Percentiles rank a stretch among this genome's conserved stretches.
These are phyloP conservation scores for Tinamus guttatus DNA, from an alignment of 2,113 vertebrate species.

Conservation along the genomic window DNA sequence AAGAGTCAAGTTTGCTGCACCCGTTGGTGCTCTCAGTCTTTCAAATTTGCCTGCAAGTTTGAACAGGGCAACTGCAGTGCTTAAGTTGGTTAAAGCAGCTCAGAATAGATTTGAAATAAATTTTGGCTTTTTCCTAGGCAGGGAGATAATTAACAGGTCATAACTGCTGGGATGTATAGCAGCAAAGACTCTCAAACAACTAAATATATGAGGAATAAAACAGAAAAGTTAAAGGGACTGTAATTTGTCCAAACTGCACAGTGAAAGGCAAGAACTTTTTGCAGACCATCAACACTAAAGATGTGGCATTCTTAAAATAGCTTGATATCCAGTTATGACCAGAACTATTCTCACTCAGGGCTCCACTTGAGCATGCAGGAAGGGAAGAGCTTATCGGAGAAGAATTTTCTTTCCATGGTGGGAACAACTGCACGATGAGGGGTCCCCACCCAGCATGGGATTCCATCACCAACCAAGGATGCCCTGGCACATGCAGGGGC, in stretches of 20 bases:
- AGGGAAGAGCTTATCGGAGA: conserved; percentile 36
- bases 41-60: background rate
- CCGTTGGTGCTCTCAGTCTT: background rate
- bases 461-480: background rate
- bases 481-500: background rate
- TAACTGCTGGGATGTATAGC: background rate
- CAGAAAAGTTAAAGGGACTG: background rate
- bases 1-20: fast-evolving
- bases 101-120: background rate
- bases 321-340: background rate
- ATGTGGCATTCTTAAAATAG: conserved; percentile 3
- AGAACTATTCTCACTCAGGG: conserved; percentile 15
- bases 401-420: background rate
- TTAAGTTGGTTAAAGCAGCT: background rate
- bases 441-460: background rate
- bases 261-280: background rate
- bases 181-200: background rate
- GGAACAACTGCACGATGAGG: conserved; percentile 41
- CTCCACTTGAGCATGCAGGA: background rate
- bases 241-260: background rate
- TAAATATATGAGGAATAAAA: background rate
- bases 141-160: background rate
- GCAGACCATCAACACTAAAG: background rate
- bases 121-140: background rate
- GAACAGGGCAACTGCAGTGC: background rate